Percentiles rank a stretch among this genome's conserved stretches.
These are phyloP conservation scores for Callithrix jacchus DNA, from an alignment of 2,113 vertebrate species.

Conservation along the genomic window DNA sequence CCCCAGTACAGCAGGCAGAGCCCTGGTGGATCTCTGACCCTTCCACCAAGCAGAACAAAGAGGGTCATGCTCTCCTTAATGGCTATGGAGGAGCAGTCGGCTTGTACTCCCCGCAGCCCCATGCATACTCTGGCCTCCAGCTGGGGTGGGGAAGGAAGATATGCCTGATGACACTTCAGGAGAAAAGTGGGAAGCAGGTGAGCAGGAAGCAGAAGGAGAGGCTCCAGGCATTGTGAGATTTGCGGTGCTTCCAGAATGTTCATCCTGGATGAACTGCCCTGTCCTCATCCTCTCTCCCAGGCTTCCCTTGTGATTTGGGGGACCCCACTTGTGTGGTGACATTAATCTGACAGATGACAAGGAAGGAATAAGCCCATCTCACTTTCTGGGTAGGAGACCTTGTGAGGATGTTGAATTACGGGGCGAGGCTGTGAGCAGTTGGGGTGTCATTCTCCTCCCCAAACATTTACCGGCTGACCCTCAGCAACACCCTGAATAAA, in stretches of 20 bases:
- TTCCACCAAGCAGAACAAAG: neutral
- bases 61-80: neutral
- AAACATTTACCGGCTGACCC: neutral
- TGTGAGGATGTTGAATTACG: too few species aligned
- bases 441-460: neutral
- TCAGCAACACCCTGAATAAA: neutral
- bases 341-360: neutral
- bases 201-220: neutral
- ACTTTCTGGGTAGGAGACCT: neutral
- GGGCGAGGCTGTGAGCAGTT: neutral
- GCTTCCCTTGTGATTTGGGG: neutral
- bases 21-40: neutral
- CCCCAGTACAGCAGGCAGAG: neutral
- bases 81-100: neutral
- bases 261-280: rapidly evolving
- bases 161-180: rapidly evolving
- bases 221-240: neutral
- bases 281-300: neutral
- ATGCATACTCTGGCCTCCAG: neutral
- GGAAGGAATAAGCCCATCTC: neutral
- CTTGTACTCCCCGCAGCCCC: neutral
- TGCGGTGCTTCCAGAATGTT: neutral
- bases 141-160: neutral
- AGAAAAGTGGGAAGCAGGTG: neutral
- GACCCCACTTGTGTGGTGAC: neutral